These are phyloP conservation scores for Moxostoma hubbsi DNA, from an alignment of 2,797 vertebrate genomes.

Conservation along the genomic window DNA sequence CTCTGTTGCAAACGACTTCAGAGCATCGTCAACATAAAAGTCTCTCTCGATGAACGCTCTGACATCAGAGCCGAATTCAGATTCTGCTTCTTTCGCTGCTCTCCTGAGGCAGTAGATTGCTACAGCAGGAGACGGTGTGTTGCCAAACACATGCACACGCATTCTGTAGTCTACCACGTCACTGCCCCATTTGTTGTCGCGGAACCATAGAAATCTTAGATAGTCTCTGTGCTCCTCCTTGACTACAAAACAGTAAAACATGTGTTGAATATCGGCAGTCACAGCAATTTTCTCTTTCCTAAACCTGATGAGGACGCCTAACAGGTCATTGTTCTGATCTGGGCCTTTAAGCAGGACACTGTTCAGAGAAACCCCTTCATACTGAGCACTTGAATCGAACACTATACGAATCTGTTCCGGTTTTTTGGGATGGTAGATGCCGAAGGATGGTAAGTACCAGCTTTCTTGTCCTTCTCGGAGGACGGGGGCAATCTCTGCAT, in stretches of 20 bases:
- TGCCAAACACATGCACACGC: constrained; percentile 18
- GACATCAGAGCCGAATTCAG: neutral
- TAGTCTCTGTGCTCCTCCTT: constrained; percentile 32
- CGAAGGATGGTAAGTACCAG: neutral
- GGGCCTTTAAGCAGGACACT: constrained; percentile 35
- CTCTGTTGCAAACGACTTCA: neutral
- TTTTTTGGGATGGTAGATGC: neutral
- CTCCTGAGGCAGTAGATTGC: constrained; percentile 38
- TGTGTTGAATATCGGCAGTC: constrained; percentile 39
- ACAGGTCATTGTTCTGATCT: constrained; percentile 38
- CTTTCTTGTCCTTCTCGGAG: constrained; percentile 1
- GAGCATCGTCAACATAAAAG: constrained; percentile 46
- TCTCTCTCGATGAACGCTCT: constrained; percentile 1
- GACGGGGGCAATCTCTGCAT: neutral
- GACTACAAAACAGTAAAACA: constrained; percentile 47
- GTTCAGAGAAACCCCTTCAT: constrained; percentile 28
- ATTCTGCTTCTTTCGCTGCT: constrained; percentile 7
- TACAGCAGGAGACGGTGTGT: constrained; percentile 47
- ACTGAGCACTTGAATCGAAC: constrained; percentile 39
- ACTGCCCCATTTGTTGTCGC: constrained; percentile 32
- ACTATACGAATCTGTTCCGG: constrained; percentile 12
- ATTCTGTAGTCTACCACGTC: constrained; percentile 27
- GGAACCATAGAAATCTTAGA: constrained; percentile 43
- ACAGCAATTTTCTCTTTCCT: too few relatives aligned
- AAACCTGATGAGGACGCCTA: constrained; percentile 16